Evolutionary conservation across 2,888 invertebrate species (phyloP), one percentile per base, ranked within the genome.

Genomic region (Philaethria dido): DNA sequence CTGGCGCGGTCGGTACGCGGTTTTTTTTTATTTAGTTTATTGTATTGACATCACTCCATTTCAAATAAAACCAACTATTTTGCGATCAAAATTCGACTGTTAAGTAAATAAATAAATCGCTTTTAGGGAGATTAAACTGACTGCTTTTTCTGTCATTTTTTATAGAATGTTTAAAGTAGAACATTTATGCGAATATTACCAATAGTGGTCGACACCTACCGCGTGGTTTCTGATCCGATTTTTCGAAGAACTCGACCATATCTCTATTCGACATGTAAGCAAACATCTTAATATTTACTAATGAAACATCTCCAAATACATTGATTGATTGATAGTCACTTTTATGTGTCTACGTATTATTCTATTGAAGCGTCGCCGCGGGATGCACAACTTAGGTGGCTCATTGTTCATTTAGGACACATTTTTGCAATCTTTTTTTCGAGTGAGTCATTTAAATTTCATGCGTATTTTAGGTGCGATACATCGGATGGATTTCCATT

Each of bases 251-350:
- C 84, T 79, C 80, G 76, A 74, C 77, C 80, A 81, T 83, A 86
- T 87, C 84, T 85, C 75, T 82, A 29, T 85, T 79, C 85, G 85
- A 89, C 88, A 89, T 90, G 89, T 90, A 92, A 90, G 91, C 89
- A 92, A 92, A 92, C 92, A 92, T 92, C 92, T 92, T 91, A 92
- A 92, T 92, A 90, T 92, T 91, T 89, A 90, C 92, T 92, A 92
- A 92, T 92, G 91, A 90, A 92, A 91, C 88, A 88, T 90, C 88
- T 89, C 87, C 84, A 86, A 83, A 82, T 87, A 89, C 89, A 89
- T 87, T 92, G 92, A 92, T 92, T 89, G 92, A 92, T 92, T 89
- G 84, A 79, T 79, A 83, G 57, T 57, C 82, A 84, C 87, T 88
- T 88, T 88, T 88, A 87, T 89, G 87, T 85, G 79, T 82, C 77